Evolutionary conservation across 2,113 vertebrate species (phyloP), one percentile per base, ranked within the genome.

Genomic region (Thryonomys swinderianus): DNA sequence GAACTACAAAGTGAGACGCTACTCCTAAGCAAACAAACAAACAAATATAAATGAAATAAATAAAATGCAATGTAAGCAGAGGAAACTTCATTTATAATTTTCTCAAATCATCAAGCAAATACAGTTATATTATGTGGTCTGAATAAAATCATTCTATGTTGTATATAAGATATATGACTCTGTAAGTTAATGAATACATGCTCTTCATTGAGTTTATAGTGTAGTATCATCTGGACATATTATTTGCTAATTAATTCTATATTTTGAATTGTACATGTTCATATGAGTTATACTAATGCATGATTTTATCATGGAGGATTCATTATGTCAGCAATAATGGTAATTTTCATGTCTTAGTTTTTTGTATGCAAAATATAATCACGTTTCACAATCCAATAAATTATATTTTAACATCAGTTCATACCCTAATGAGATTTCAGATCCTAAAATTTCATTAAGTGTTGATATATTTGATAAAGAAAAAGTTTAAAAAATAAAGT

Each of bases 271-370:
- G 64, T 27, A 61, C 37, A 53, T 6, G 21, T 45, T 20, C 51
- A 62, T 37, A 37, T 73, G 30, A 21, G 30, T 48, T 45, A 42
- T 30, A 2, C 14, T 45, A 45, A 14, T 45, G 3, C 13, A 30
- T 30, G 7, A 0, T 51, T 64, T 84, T 23, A 40, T 42, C 3
- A 74, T 34, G 18, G 5, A 40, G 3, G 42, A 74, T 88, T 79
- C 4, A 80, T 96, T 93, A 16, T 78, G 64, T 80, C 67, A 67
- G 2, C 0, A 5, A 96, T 34, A 40, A 94, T 48, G 48, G 0
- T 78, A 84, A 91, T 88, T 89, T 87, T 97, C 27, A 42, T 91
- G 64, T 61, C 67, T 95, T 42, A 20, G 86, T 51, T 57, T n/a
- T 73, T 62, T 74, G 32, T 16, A 79, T 51, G 27, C 85, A 64